Conservation (phyloP, 2,888 invertebrate genomes). For the Ennomos erosarius region DNA sequence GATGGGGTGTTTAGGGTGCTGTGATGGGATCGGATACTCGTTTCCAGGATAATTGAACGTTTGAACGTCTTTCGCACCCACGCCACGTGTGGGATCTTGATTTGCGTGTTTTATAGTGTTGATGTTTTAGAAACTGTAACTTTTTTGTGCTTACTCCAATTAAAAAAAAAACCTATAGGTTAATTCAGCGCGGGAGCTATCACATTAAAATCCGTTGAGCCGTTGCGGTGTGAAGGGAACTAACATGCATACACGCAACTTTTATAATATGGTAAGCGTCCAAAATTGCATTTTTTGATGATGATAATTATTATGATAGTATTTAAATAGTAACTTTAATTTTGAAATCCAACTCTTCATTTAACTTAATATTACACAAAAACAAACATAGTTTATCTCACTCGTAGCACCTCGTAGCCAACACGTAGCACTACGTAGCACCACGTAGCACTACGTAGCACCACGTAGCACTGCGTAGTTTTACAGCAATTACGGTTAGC, state of each 20-base stretch:
- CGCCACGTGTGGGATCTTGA: background rate
- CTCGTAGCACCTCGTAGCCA: constrained; percentile 32
- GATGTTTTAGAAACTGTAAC: background rate
- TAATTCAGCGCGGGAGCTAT: too few relatives aligned
- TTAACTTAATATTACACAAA: constrained; percentile 27
- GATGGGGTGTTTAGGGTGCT: constrained; percentile 48
- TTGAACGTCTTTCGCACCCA: constrained; percentile 23
- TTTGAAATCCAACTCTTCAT: too few relatives aligned
- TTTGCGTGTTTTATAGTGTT: background rate
- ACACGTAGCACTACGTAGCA: constrained; percentile 30
- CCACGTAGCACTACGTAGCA: constrained; percentile 21
- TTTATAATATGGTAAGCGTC: too few relatives aligned
- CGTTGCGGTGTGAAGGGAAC: too few relatives aligned
- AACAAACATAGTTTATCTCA: constrained; percentile 22
- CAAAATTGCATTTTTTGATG: too few relatives aligned
- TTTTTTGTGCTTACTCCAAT: too few relatives aligned
- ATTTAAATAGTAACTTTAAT: too few relatives aligned
- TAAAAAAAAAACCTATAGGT: too few relatives aligned
- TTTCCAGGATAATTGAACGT: constrained; percentile 42
- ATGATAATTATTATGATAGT: too few relatives aligned
- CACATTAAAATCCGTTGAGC: too few relatives aligned
- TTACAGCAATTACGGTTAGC: constrained; percentile 21
- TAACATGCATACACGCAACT: too few relatives aligned
- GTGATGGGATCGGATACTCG: constrained; percentile 47
- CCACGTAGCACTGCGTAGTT: constrained; percentile 32